These are phyloP conservation scores for Crotophaga sulcirostris DNA, from an alignment of 2,113 vertebrate genomes.

Conservation along the genomic window DNA sequence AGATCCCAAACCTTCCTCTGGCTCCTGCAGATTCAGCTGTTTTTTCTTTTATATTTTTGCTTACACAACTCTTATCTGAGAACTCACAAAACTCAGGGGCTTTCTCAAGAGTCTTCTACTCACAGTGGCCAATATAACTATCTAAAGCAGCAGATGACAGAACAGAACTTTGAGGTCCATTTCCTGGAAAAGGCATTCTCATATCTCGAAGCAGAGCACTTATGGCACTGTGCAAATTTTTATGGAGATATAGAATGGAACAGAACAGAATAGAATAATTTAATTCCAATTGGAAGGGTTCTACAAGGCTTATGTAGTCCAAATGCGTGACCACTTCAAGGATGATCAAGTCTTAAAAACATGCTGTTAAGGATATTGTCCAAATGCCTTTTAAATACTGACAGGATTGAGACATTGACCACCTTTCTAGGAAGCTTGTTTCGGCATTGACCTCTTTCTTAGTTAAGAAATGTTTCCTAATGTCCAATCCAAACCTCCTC, in stretches of 20 bases:
- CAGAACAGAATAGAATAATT: not conserved
- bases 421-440: not conserved
- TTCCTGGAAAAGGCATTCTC: not conserved
- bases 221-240: not conserved
- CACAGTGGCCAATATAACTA: not conserved
- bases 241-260: not conserved
- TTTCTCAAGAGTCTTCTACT: not conserved
- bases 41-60: not conserved
- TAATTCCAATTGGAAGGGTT: not conserved
- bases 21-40: not conserved
- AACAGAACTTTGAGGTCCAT: not conserved
- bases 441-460: too few species aligned
- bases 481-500: too few species aligned
- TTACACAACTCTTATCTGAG: not conserved
- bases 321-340: not conserved
- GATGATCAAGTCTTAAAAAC: not conserved
- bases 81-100: not conserved
- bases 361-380: not conserved
- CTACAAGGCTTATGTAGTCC: not conserved
- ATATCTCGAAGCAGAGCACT: not conserved
- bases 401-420: not conserved
- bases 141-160: not conserved
- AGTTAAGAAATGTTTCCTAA: too few species aligned
- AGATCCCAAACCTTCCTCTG: not conserved
- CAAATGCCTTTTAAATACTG: not conserved